These are phyloP conservation scores for Heliconius hortense DNA, from an alignment of 2,888 invertebrate genomes.

Conservation along the genomic window DNA sequence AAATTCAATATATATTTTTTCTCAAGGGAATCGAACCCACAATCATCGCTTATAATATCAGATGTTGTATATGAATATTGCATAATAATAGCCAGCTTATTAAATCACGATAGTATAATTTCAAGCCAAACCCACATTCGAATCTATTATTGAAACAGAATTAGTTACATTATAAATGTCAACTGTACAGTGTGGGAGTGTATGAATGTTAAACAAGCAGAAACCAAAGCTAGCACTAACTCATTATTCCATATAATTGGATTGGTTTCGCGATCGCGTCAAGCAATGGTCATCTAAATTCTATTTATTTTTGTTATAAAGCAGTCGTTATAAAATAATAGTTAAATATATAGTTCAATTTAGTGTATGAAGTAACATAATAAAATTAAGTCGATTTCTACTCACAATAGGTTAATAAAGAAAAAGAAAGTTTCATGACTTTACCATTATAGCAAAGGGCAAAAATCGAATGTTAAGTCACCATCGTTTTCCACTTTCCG, in stretches of 20 bases:
- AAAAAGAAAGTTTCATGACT: too few relatives aligned
- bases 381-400: too few relatives aligned
- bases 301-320: too few relatives aligned
- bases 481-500: too few relatives aligned
- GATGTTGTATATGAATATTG: too few relatives aligned
- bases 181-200: slow-evolving; percentile 2
- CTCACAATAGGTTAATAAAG: too few relatives aligned
- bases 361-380: too few relatives aligned
- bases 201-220: slow-evolving; percentile 14
- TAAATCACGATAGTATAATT: neutral
- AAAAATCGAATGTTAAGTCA: too few relatives aligned
- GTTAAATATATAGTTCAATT: too few relatives aligned
- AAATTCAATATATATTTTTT: neutral
- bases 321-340: too few relatives aligned
- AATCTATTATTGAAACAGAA: slow-evolving; percentile 7
- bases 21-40: neutral
- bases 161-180: slow-evolving; percentile 11
- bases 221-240: slow-evolving; percentile 14
- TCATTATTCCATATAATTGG: slow-evolving; percentile 15
- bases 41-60: neutral
- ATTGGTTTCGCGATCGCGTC: neutral
- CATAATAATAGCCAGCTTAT: neutral
- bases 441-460: too few relatives aligned
- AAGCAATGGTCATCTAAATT: neutral
- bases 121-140: neutral